Conservation (phyloP, 2,797 vertebrate species). For the Myotis planiceps region DNA sequence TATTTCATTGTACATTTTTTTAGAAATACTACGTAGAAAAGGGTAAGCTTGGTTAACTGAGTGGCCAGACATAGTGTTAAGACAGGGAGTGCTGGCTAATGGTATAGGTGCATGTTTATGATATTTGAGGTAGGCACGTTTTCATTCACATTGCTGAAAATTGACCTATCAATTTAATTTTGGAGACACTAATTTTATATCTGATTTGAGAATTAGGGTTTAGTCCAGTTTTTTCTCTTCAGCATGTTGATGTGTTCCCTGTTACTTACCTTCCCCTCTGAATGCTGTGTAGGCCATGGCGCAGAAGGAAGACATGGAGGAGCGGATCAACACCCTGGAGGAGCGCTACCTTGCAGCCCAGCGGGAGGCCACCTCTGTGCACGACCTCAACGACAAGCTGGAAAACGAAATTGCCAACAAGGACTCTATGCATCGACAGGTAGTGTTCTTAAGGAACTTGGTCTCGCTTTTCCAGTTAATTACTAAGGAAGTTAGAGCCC, state of each 20-base stretch:
- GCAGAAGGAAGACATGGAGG: constrained; percentile 99
- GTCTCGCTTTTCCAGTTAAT: background rate
- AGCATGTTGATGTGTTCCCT: background rate
- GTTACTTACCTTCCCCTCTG: background rate
- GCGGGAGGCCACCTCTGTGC: constrained; percentile 97
- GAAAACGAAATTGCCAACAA: constrained; percentile 99
- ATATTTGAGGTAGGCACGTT: background rate
- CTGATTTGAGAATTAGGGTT: background rate
- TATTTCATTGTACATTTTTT: background rate
- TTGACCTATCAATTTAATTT: background rate
- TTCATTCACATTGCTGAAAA: background rate
- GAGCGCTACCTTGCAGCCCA: constrained; percentile 98
- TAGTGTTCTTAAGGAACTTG: constrained; percentile 65
- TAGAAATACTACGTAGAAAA: background rate
- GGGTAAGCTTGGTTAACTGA: background rate
- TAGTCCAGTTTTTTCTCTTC: background rate
- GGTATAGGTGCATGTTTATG: background rate
- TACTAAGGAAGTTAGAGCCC: background rate
- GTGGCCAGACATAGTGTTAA: background rate
- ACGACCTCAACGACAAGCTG: constrained; percentile 98
- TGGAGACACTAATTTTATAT: background rate
- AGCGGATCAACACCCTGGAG: constrained; percentile 97
- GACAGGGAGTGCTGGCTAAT: background rate
- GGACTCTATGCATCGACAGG: constrained; percentile 95
- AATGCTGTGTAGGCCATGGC: constrained; percentile 91